Conservation (phyloP, 2,113 vertebrate species). For the Cryptoleucopteryx plumbea region DNA sequence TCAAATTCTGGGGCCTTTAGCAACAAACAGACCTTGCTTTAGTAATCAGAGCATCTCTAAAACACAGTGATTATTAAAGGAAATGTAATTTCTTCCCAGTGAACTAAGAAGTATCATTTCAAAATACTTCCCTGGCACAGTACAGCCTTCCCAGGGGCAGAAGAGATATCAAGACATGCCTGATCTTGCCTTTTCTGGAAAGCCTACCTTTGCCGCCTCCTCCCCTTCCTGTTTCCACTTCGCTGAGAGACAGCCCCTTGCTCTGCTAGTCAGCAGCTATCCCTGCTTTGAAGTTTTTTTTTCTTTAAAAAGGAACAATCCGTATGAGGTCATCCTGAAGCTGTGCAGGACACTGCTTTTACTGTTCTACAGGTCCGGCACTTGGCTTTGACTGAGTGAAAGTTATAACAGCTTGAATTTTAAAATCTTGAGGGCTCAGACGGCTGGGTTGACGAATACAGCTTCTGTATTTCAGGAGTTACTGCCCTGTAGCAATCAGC, state of each 20-base stretch:
- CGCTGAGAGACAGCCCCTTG: background rate
- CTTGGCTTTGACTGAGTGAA: background rate
- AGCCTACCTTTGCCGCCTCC: constrained; percentile 47
- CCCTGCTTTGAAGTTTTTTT: background rate
- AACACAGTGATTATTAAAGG: background rate
- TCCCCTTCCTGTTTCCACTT: constrained; percentile 62
- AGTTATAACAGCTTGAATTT: background rate
- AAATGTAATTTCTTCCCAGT: constrained; percentile 17
- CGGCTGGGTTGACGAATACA: background rate
- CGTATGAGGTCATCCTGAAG: constrained; percentile 8
- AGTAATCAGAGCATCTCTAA: constrained; percentile 21
- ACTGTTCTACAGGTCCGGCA: background rate
- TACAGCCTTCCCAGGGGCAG: background rate
- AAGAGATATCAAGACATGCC: constrained; percentile 21
- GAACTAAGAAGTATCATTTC: background rate
- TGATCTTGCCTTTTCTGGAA: constrained; percentile 61
- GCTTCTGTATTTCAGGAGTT: background rate
- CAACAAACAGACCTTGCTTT: background rate
- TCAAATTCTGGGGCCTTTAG: background rate
- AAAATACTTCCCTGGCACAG: background rate
- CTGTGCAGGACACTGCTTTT: background rate
- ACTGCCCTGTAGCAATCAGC: background rate
- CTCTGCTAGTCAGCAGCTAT: constrained; percentile 29
- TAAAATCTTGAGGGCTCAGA: background rate
- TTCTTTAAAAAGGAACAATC: constrained; percentile 12